Conservation (phyloP, 2,888 invertebrate species). For the Agrenia bidenticulata region DNA sequence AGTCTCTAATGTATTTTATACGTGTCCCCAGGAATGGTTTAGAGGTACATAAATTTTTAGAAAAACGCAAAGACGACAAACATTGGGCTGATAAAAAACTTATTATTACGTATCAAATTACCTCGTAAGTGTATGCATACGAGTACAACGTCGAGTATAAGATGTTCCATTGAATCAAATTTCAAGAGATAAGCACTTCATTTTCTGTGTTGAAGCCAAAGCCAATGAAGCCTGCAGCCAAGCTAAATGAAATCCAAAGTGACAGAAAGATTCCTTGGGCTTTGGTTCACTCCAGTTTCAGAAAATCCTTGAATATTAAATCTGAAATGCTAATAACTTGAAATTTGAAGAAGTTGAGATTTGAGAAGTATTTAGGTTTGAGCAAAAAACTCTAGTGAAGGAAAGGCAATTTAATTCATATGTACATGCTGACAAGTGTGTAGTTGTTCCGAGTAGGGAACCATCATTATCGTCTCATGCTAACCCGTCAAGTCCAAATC, state of each 20-base stretch:
- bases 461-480: slow-evolving; percentile 12
- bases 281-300: no score
- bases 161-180: no score
- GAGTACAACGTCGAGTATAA: no score
- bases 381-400: slow-evolving; percentile 15
- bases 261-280: no score
- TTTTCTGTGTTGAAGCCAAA: no score
- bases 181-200: no score
- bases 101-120: slow-evolving; percentile 38
- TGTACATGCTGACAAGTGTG: neutral
- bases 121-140: slow-evolving; percentile 4
- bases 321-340: no score
- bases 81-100: slow-evolving; percentile 23
- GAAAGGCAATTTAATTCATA: neutral
- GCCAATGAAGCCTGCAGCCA: no score
- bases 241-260: no score
- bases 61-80: slow-evolving; percentile 1
- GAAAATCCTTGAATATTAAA: no score
- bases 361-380: neutral
- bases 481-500: slow-evolving; percentile 5
- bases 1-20: slow-evolving; percentile 5
- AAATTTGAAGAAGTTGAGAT: no score
- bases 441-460: neutral
- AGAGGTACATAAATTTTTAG: neutral
- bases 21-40: neutral